A percentile compares a stretch with the other conserved stretches of the same genome.
Evolutionary conservation across 2,888 invertebrate species (phyloP).

Genomic region (Amphimallon solstitiale): DNA sequence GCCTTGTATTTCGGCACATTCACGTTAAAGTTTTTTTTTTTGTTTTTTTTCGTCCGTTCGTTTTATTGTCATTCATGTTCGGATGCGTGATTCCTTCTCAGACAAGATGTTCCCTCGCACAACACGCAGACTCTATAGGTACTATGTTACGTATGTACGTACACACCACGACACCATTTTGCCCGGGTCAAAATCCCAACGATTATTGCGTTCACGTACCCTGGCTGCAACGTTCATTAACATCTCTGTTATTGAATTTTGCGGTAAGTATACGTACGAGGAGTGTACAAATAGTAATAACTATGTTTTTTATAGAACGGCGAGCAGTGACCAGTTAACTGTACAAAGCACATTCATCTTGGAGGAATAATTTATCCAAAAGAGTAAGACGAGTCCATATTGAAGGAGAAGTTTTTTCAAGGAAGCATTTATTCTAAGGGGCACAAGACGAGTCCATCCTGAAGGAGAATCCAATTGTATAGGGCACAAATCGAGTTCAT

Average conservation of each 20-base stretch:
- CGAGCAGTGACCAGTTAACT: no score
- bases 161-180: neutral
- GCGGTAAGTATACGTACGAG: neutral
- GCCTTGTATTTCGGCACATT: slow-evolving; percentile 53
- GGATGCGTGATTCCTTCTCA: slow-evolving; percentile 45
- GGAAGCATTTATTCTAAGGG: no score
- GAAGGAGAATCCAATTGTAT: no score
- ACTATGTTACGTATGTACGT: no score
- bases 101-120: slow-evolving; percentile 21
- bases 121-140: slow-evolving; percentile 15
- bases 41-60: slow-evolving; percentile 35
- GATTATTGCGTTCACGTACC: slow-evolving; percentile 30
- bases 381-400: no score
- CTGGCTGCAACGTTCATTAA: slow-evolving; percentile 29
- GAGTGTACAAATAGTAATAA: neutral
- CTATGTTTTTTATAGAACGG: neutral
- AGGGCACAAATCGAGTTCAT: no score
- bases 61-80: slow-evolving; percentile 44
- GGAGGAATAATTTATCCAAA: no score
- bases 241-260: slow-evolving; percentile 16
- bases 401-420: no score
- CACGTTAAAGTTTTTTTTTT: slow-evolving; percentile 33
- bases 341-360: no score
- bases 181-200: slow-evolving; percentile 35
- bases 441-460: no score